Base-by-base conservation (phyloP, 2,888 invertebrate species). In the Synanthedon tipuliformis region DNA sequence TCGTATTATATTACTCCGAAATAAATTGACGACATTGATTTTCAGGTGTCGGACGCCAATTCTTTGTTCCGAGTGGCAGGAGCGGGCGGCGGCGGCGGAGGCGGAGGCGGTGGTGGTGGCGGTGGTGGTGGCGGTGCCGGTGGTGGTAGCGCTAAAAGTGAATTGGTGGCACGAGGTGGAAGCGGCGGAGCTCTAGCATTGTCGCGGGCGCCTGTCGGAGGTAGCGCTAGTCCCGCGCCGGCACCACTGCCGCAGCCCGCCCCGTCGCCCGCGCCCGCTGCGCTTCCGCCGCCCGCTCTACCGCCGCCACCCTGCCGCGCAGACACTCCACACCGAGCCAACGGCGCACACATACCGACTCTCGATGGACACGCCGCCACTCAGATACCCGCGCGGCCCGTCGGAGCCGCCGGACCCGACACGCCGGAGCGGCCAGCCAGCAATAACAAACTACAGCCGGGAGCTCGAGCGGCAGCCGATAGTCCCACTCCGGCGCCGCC, bases 251-350 rank as follows among this genome's bases (percentile, higher is more conserved):
- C 90, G 61, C 90, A 90, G 64, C 92, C 92, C 61, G 89, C 89
- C 61, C 92, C 92, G 57, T 91, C 92, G 66, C 92, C 92, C 64
- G 92, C 93, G 68, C 92, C 92, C 65, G 91, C 92, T 66, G 89
- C 90, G 62, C 84, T 91, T 64, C 90, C 91, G 58, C 90, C 91
- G 64, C 90, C 91, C 64, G 90, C 90, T 61, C 85, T 90, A 61
- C 90, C 90, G 59, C 91, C 91, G 65, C 90, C 90, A 64, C 89
- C 90, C 61, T 91, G 90, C 77, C 89, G 90, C 76, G 81, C 81
- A 63, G 84, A 84, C 66, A 77, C 82, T 13, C 82, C 82, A 45
- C 81, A 81, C 60, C 73, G 83, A 34, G 67, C 79, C 57, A 81
- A 72, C 65, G 74, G 80, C 58, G 85, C 85, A 13, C 82, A 84